Conservation (phyloP, 2,888 invertebrate species). For the Strigamia maritima region DNA sequence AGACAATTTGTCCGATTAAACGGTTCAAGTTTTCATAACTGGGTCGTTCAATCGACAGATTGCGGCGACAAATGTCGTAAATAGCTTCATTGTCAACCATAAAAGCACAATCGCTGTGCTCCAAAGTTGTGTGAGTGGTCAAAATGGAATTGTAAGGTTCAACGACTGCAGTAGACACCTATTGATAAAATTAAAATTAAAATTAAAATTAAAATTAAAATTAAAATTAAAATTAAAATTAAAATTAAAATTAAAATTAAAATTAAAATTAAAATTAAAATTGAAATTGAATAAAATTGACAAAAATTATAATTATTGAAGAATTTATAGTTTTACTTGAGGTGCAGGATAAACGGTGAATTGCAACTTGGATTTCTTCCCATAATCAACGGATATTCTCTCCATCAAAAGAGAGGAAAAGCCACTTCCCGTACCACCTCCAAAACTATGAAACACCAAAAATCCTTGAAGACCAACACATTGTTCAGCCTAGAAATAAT, state of each 20-base stretch:
- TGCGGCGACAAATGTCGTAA: constrained; percentile 73
- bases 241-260: no score
- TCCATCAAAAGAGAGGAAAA: constrained; percentile 69
- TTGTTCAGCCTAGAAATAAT: constrained; percentile 47
- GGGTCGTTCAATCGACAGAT: constrained; percentile 90
- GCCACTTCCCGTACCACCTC: constrained; percentile 51
- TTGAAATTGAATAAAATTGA: not conserved
- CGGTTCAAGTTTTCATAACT: constrained; percentile 81
- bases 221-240: no score
- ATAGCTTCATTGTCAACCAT: constrained; percentile 60
- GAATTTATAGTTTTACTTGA: constrained; percentile 59
- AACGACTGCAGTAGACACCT: constrained; percentile 57
- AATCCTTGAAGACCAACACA: constrained; percentile 51
- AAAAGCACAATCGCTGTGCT: constrained; percentile 94
- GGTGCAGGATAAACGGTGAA: constrained; percentile 88
- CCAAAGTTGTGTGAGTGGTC: constrained; percentile 89
- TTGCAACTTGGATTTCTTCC: constrained; percentile 82
- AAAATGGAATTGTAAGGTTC: constrained; percentile 60
- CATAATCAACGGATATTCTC: constrained; percentile 74
- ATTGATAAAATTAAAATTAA: not conserved
- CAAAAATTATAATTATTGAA: no score
- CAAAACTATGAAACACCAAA: constrained; percentile 50
- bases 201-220: no score
- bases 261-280: not conserved
- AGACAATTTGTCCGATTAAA: constrained; percentile 56